Evolutionary conservation across 2,113 vertebrate species (phyloP).

Genomic region (Eleginops maclovinus): DNA sequence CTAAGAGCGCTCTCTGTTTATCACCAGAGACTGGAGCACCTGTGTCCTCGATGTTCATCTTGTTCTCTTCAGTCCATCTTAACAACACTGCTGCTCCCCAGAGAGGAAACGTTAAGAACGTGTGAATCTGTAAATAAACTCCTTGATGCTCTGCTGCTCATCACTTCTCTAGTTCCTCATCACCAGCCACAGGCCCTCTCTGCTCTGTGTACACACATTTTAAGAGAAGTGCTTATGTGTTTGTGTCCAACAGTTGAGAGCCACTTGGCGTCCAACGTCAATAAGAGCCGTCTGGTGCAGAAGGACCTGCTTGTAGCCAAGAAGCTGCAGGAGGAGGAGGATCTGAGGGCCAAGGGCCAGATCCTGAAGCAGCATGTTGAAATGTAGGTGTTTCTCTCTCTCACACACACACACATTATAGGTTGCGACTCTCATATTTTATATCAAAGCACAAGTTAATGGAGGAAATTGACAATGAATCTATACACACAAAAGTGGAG

Average conservation of each 20-base stretch:
- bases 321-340: slow-evolving; percentile 94
- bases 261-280: slow-evolving; percentile 95
- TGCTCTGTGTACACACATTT: slow-evolving; percentile 13
- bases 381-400: slow-evolving; percentile 83
- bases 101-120: slow-evolving; percentile 6
- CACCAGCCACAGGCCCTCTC: neutral
- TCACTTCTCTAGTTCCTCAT: slow-evolving; percentile 2
- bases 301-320: slow-evolving; percentile 95
- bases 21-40: slow-evolving; percentile 29
- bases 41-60: slow-evolving; percentile 35
- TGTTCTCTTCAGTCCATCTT: slow-evolving; percentile 29
- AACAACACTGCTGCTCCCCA: slow-evolving; percentile 9
- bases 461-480: neutral
- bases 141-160: neutral
- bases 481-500: neutral
- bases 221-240: slow-evolving; percentile 37
- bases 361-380: slow-evolving; percentile 86
- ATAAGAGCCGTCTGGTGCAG: slow-evolving; percentile 94
- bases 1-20: slow-evolving; percentile 37
- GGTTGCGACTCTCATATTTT: neutral
- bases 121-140: slow-evolving; percentile 44
- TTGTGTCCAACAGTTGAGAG: slow-evolving; percentile 89
- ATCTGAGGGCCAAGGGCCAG: slow-evolving; percentile 88
- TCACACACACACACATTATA: neutral
- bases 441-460: neutral